phyloP scores from a whole-genome alignment of 2,113 vertebrate species.

The Myotis lucifugus region DNA sequence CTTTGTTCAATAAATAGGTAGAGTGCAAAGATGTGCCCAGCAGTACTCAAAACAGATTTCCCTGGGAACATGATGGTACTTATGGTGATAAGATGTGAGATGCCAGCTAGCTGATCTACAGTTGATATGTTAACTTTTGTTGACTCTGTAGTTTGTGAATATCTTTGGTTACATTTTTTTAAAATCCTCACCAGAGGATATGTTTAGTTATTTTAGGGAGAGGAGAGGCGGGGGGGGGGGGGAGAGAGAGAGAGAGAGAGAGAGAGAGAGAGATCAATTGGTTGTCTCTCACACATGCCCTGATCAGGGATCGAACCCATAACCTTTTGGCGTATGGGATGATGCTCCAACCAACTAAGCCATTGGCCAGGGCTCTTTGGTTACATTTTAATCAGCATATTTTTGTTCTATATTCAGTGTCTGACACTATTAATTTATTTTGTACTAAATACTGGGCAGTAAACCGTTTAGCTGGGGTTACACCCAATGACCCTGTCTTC shows the following conservation, averaged over 20 bases:
- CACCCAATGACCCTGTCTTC: constrained; percentile 31
- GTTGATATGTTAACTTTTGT: neutral
- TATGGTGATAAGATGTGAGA: neutral
- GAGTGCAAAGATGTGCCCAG: neutral
- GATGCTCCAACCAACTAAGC: neutral
- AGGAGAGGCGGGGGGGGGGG: neutral
- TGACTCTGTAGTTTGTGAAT: constrained; percentile 21
- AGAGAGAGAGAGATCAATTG: neutral
- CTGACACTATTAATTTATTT: constrained; percentile 70
- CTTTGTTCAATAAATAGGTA: neutral
- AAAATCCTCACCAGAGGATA: neutral
- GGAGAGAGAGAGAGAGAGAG: neutral
- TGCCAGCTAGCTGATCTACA: neutral
- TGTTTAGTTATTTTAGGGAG: neutral
- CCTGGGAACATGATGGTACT: neutral
- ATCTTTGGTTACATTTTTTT: constrained; percentile 61
- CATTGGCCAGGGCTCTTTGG: neutral
- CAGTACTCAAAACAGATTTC: neutral
- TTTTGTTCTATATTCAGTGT: constrained; percentile 54
- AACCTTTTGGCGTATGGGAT: neutral
- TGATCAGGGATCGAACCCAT: neutral
- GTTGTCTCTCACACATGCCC: neutral
- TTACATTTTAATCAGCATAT: constrained; percentile 52
- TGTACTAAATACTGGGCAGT: constrained; percentile 67
- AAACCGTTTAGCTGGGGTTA: constrained; percentile 71